phyloP scores from a whole-genome alignment of 1,140 invertebrate genomes.

The Calycopis cecrops region DNA sequence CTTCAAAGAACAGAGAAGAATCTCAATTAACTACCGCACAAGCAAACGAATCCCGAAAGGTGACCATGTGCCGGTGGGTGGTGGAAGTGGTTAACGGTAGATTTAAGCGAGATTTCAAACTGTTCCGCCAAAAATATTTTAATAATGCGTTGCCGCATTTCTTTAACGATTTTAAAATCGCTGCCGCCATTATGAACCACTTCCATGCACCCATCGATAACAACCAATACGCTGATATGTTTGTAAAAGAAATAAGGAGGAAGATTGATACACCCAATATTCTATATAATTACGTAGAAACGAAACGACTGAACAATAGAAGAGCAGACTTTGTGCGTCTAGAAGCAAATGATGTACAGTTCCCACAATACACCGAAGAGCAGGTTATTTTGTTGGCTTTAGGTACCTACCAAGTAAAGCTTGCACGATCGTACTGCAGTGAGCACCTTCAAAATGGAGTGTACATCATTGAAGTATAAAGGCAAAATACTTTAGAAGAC shows the following conservation, averaged over 20 bases:
- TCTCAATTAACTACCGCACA: neutral
- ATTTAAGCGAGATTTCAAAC: too few species aligned
- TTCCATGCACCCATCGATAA: too few species aligned
- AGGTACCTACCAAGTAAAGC: too few species aligned
- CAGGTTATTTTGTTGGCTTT: too few species aligned
- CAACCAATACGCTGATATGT: neutral
- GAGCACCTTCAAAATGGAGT: neutral
- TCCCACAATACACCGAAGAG: too few species aligned
- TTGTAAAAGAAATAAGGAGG: neutral
- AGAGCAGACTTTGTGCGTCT: too few species aligned
- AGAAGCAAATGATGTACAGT: too few species aligned
- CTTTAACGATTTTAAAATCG: constrained; percentile 5
- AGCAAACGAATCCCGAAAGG: neutral
- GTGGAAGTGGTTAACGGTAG: too few species aligned
- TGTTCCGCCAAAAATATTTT: too few species aligned
- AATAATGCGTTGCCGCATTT: neutral
- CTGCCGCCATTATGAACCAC: neutral
- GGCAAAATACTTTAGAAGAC: constrained; percentile 5
- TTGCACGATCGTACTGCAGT: too few species aligned
- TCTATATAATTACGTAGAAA: constrained; percentile 8
- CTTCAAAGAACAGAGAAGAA: constrained; percentile 2
- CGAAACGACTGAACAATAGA: too few species aligned
- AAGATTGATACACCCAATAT: constrained; percentile 3
- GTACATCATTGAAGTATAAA: neutral
- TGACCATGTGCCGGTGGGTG: too few species aligned